phyloP scores from a whole-genome alignment of 2,113 vertebrate species.

The Anser brachyrhynchus region DNA sequence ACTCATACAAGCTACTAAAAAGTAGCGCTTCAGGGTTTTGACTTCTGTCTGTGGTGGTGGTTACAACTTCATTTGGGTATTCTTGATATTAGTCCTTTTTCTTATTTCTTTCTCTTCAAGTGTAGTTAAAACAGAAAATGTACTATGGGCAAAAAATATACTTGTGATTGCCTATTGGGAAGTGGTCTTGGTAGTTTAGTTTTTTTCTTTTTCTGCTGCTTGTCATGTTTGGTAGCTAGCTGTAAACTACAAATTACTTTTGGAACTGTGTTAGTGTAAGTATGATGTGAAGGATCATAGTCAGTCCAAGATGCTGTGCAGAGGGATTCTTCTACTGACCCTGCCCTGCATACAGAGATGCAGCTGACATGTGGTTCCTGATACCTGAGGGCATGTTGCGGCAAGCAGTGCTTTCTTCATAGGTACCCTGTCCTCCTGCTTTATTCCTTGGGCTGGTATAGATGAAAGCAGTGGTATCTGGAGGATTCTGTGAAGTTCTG shows the following conservation, averaged over 20 bases:
- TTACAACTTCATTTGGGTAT: rapidly evolving
- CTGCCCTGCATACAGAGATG: not conserved
- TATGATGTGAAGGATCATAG: not conserved
- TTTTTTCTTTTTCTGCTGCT: not conserved
- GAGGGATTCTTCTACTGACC: not conserved
- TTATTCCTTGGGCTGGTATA: not conserved
- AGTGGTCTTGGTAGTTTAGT: not conserved
- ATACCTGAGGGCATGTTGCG: rapidly evolving
- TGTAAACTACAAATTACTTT: not conserved
- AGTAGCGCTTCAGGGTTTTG: not conserved
- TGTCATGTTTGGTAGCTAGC: not conserved
- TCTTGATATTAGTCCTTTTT: not conserved
- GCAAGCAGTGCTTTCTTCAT: not conserved
- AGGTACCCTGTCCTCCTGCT: not conserved
- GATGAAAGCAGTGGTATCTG: not conserved
- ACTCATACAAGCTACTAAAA: not conserved
- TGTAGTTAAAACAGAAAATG: not conserved
- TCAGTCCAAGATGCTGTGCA: not conserved
- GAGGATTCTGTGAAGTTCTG: not conserved
- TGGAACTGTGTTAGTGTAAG: not conserved
- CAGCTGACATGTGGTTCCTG: not conserved
- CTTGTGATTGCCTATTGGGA: not conserved
- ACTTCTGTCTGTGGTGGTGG: not conserved
- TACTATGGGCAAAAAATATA: not conserved
- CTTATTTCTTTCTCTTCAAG: not conserved